Evolutionary conservation across 1,140 invertebrate species (phyloP), one percentile per base, ranked within the genome.

Genomic region (Caenorhabditis brenneri): DNA sequence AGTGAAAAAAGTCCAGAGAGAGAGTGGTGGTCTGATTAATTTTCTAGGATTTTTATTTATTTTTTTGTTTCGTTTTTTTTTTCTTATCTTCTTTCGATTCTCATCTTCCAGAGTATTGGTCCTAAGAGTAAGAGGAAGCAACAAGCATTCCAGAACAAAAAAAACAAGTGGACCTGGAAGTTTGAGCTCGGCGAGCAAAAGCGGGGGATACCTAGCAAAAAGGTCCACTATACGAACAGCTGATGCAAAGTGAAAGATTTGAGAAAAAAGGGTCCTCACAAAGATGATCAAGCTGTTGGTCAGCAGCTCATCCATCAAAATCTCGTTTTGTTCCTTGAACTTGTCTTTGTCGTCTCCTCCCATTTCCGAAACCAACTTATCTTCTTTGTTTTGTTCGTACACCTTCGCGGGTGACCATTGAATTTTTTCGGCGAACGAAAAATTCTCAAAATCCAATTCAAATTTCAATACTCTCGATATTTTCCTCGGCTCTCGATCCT

Each of bases 261-360:
- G 36, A 42, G 36, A 12, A 74, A 74, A 74, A 74, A 39, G 22
- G 65, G 33, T 16, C 29, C 58, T 65, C 58, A 16, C 10, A n/a
- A n/a, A n/a, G 7, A 12, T 74, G 65, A 74, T 74, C 65, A 74
- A 74, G 65, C 65, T 74, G 36, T 24, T 42, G 65, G 65, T 74
- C 65, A 74, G 65, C 65, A 74, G 65, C 65, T 74, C 65, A 74
- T 74, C 36, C 65, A 74, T 74, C 65, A 74, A 74, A 74, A 74
- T 74, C 65, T 74, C 65, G 36, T 74, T 74, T 65, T 65, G 58
- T 65, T 65, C 58, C 65, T 74, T 42, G 65, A 74, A 74, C 65
- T 74, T 65, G 58, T 65, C 58, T 19, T 15, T 22, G 16, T 36
- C 31, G 29, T 36, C 58, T 65, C 31, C 29, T 19, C 58, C 58